These are phyloP conservation scores for Rhopalosiphum padi DNA, from an alignment of 1,140 invertebrate genomes.

Conservation along the genomic window DNA sequence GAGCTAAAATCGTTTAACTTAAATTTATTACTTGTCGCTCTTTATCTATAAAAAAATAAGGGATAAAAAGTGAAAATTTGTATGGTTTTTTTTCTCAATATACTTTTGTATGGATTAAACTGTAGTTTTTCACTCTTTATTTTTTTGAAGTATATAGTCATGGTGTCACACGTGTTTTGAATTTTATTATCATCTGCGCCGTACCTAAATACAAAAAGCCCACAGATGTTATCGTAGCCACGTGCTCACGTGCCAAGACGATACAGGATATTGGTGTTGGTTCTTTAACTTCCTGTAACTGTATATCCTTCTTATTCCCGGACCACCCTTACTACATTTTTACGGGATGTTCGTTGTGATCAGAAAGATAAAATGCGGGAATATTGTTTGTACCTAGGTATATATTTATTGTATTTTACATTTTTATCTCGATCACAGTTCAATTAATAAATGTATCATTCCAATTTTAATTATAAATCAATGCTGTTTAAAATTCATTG, in stretches of 20 bases:
- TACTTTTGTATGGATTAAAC: background rate
- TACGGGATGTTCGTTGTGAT: background rate
- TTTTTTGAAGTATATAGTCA: background rate
- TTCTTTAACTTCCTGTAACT: conserved; percentile 12
- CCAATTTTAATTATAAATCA: background rate
- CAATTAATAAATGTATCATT: background rate
- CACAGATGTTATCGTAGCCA: conserved; percentile 24
- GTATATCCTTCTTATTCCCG: background rate
- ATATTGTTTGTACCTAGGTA: background rate
- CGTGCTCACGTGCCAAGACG: conserved; percentile 33
- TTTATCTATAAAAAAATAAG: background rate
- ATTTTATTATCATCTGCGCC: background rate
- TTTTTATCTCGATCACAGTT: background rate
- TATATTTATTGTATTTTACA: background rate
- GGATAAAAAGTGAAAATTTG: background rate
- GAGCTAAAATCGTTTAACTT: background rate
- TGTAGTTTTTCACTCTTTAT: background rate
- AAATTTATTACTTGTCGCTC: background rate
- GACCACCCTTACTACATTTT: background rate
- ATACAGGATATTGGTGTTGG: conserved; percentile 20
- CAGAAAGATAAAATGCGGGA: background rate
- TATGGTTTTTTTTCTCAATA: background rate
- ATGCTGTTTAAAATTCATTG: background rate
- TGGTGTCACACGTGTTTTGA: conserved; percentile 14
- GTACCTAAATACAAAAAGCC: conserved; percentile 3